Conservation (phyloP, 2,797 vertebrate species). For the Tympanoctomys barrerae region DNA sequence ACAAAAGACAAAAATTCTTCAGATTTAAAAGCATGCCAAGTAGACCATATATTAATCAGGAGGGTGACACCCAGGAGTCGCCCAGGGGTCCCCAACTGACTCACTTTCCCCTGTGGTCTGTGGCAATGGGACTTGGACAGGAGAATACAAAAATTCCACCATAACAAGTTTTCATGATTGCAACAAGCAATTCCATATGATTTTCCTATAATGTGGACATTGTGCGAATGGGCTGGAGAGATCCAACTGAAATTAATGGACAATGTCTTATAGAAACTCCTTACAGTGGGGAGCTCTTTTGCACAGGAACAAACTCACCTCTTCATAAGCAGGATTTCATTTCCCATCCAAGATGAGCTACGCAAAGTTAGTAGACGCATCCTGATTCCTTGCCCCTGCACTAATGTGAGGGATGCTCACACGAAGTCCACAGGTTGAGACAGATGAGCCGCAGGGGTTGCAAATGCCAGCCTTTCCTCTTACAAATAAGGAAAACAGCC, state of each 20-base stretch:
- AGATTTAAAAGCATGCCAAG: slow-evolving; percentile 57
- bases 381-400: neutral
- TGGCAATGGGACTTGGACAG: too few species aligned
- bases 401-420: neutral
- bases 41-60: slow-evolving; percentile 45
- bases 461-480: neutral
- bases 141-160: slow-evolving; percentile 48
- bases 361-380: neutral
- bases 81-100: too few species aligned
- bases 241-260: slow-evolving; percentile 62
- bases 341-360: neutral
- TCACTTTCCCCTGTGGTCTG: too few species aligned
- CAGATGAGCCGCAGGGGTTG: neutral
- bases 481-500: slow-evolving; percentile 8
- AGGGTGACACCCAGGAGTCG: too few species aligned
- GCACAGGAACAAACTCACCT: slow-evolving; percentile 26
- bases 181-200: slow-evolving; percentile 39
- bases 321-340: slow-evolving; percentile 44
- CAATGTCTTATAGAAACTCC: slow-evolving; percentile 53
- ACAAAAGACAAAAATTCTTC: slow-evolving; percentile 52
- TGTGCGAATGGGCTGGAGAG: slow-evolving; percentile 43
- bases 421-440: neutral
- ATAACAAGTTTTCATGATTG: slow-evolving; percentile 56
- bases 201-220: slow-evolving; percentile 40
- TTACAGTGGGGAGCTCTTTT: slow-evolving; percentile 43